phyloP scores from a whole-genome alignment of 2,888 invertebrate genomes.

The Stenichneumon culpator region DNA sequence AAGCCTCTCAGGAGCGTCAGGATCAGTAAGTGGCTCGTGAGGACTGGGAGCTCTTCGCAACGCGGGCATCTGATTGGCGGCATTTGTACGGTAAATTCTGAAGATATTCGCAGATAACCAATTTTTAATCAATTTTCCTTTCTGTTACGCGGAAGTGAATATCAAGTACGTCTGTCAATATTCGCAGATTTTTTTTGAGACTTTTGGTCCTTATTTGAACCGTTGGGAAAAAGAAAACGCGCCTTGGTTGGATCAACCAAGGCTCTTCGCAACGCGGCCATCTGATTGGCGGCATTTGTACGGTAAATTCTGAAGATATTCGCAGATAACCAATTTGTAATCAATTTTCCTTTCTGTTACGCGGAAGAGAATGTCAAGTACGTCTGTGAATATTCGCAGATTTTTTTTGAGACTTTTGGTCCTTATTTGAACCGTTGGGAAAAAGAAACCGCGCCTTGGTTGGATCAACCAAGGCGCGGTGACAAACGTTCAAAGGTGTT shows the following conservation, averaged over 20 bases:
- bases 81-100: neutral
- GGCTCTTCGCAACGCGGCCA: neutral
- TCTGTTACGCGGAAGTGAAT: neutral
- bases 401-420: neutral
- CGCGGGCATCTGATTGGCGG: neutral
- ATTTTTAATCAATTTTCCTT: neutral
- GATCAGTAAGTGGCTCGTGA: neutral
- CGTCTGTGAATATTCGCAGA: neutral
- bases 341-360: neutral
- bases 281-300: neutral
- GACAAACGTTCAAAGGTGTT: too few relatives aligned
- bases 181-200: neutral
- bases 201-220: neutral
- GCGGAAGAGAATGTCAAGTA: neutral
- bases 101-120: neutral
- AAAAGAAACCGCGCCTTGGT: too few relatives aligned
- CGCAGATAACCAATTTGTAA: neutral
- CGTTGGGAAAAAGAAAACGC: too few relatives aligned
- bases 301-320: neutral
- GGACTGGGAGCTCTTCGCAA: neutral
- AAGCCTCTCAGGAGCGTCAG: constrained; percentile 16
- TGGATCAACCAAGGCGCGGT: too few relatives aligned
- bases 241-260: too few relatives aligned
- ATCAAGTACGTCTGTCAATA: neutral
- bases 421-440: neutral